Evolutionary conservation across 2,797 vertebrate species (phyloP).

Genomic region (Trachops cirrhosus): DNA sequence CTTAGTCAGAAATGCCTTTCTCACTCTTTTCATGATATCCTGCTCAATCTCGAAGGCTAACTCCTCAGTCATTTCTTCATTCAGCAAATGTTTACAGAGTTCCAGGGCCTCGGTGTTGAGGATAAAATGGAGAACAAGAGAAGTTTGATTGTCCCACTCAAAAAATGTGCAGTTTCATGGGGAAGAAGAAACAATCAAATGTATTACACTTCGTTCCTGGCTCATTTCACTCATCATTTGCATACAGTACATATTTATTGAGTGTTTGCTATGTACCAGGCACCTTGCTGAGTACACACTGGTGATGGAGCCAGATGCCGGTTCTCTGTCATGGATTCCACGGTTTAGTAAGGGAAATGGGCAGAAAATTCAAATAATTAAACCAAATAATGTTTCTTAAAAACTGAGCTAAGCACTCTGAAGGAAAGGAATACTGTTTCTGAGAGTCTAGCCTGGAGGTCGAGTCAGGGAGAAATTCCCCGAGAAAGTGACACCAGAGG

Average conservation of each 20-base stretch:
- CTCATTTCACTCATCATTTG: conserved; percentile 62
- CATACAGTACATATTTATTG: conserved; percentile 48
- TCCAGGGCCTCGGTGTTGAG: neutral
- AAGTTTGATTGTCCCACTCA: neutral
- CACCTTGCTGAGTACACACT: conserved; percentile 25
- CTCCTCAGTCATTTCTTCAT: neutral
- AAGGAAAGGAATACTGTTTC: neutral
- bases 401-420: neutral
- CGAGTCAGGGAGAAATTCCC: neutral
- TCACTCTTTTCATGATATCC: neutral
- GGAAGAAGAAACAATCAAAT: conserved; percentile 48
- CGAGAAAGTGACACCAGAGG: neutral
- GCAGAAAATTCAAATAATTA: conserved; percentile 35
- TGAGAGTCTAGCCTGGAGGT: neutral
- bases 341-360: neutral
- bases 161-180: conserved; percentile 31
- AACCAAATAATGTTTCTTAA: neutral
- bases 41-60: conserved; percentile 21
- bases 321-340: conserved; percentile 32
- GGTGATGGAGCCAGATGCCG: neutral
- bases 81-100: conserved; percentile 16
- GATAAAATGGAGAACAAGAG: conserved; percentile 34
- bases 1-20: conserved; percentile 9
- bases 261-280: conserved; percentile 31
- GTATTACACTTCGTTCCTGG: conserved; percentile 52